Percentiles rank a stretch among this genome's conserved stretches.
Evolutionary conservation across 2,113 vertebrate genomes (phyloP).

Genomic region (Neoarius graeffei): DNA sequence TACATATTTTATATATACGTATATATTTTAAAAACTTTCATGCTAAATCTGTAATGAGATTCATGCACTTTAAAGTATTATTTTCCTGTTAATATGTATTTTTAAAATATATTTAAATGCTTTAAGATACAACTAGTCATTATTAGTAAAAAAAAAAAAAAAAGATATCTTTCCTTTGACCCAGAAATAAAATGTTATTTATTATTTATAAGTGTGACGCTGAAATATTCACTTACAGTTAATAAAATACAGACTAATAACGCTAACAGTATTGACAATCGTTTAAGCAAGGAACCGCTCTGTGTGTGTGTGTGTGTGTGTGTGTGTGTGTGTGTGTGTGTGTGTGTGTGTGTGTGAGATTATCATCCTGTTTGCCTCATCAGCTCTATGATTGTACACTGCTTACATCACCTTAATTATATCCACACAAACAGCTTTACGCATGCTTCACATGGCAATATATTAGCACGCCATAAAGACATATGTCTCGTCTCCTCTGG

Average conservation of each 20-base stretch:
- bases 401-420: conserved; percentile 51
- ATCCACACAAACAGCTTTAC: conserved; percentile 29
- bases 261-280: neutral
- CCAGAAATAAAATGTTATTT: neutral
- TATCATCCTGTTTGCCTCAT: conserved; percentile 36
- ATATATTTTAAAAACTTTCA: neutral
- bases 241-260: conserved; percentile 11
- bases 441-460: conserved; percentile 37
- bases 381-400: conserved; percentile 45
- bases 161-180: neutral
- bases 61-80: neutral
- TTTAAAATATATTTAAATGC: neutral
- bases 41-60: neutral
- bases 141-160: neutral
- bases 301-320: conserved; percentile 2
- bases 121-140: neutral
- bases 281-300: neutral
- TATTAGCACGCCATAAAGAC: conserved; percentile 60
- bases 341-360: conserved; percentile 27
- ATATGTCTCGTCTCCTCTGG: conserved; percentile 51
- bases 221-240: neutral
- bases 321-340: conserved; percentile 11
- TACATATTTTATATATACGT: neutral
- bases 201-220: neutral
- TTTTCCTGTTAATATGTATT: neutral